These are phyloP conservation scores for Altica lythri DNA, from an alignment of 2,888 invertebrate genomes.

Conservation along the genomic window DNA sequence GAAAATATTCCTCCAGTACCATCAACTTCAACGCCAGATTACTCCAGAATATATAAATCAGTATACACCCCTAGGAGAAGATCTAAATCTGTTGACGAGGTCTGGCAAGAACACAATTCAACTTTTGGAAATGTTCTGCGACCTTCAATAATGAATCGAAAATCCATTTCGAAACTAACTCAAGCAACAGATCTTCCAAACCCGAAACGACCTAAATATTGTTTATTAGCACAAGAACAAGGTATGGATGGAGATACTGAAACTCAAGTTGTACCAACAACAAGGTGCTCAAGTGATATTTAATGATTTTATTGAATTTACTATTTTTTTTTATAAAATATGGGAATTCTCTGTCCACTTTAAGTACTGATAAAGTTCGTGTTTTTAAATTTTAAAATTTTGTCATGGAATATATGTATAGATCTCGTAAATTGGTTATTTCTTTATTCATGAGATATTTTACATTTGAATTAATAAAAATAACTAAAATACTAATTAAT, in stretches of 20 bases:
- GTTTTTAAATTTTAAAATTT: too few relatives aligned
- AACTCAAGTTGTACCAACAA: constrained; percentile 90
- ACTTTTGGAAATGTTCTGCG: constrained; percentile 87
- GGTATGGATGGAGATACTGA: constrained; percentile 92
- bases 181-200: constrained; percentile 77
- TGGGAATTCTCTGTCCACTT: too few relatives aligned
- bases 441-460: too few relatives aligned
- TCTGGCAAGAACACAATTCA: constrained; percentile 89
- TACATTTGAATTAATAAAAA: too few relatives aligned
- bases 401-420: too few relatives aligned
- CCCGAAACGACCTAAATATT: constrained; percentile 77
- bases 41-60: constrained; percentile 1
- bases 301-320: too few relatives aligned
- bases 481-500: too few relatives aligned
- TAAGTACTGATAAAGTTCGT: too few relatives aligned
- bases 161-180: constrained; percentile 82
- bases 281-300: constrained; percentile 96
- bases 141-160: constrained; percentile 79
- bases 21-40: background rate
- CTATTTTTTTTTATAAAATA: too few relatives aligned
- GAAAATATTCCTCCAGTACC: constrained; percentile 18
- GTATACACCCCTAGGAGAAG: constrained; percentile 26
- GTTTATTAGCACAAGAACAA: constrained; percentile 88
- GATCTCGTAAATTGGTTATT: too few relatives aligned
- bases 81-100: constrained; percentile 30